Evolutionary conservation across 2,113 vertebrate genomes (phyloP).

Genomic region (Echinops telfairi): DNA sequence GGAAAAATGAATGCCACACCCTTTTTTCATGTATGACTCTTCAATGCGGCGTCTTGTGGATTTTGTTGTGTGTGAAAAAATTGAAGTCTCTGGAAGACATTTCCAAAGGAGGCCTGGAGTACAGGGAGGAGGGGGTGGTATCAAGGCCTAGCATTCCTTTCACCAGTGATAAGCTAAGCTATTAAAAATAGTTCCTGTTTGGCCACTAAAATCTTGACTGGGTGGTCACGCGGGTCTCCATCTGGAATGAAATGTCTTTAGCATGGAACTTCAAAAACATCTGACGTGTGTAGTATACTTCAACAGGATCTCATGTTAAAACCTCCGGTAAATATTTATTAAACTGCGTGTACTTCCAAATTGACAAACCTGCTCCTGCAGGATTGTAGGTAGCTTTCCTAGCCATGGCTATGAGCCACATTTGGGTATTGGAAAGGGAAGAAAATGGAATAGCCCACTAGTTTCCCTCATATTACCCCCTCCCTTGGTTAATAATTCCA

Average conservation of each 20-base stretch:
- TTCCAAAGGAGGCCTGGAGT: neutral
- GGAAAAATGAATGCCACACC: neutral
- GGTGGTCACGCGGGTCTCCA: neutral
- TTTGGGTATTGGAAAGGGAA: neutral
- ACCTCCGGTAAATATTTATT: neutral
- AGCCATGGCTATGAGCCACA: neutral
- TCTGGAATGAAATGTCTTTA: neutral
- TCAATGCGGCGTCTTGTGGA: no score
- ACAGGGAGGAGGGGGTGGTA: fast-evolving
- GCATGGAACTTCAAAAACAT: neutral
- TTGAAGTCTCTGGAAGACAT: neutral
- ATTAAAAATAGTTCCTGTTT: neutral
- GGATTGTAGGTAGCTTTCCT: neutral
- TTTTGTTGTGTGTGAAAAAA: neutral
- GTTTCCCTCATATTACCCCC: neutral
- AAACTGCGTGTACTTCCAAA: no score
- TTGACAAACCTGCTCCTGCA: neutral
- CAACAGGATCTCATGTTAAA: neutral
- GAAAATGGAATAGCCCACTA: neutral
- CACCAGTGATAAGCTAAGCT: no score
- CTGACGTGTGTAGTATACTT: neutral
- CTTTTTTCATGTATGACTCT: neutral
- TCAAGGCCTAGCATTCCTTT: neutral
- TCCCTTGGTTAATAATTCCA: neutral
- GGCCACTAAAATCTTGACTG: neutral